Conservation (phyloP, 2,797 vertebrate genomes). For the Oreochromis grahami region DNA sequence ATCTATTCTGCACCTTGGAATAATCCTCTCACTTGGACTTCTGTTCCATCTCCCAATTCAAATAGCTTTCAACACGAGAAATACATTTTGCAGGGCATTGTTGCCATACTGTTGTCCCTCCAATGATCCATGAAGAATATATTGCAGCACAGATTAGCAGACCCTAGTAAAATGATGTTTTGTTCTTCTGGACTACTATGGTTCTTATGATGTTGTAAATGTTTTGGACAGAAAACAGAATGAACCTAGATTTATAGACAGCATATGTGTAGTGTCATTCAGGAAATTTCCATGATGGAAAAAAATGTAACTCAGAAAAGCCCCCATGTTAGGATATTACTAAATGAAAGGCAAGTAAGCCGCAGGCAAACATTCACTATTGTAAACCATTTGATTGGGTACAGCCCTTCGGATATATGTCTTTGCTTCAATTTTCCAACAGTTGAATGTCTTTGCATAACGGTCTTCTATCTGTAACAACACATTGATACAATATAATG, state of each 20-base stretch:
- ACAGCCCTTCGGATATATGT: neutral
- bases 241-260: conserved; percentile 1
- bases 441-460: neutral
- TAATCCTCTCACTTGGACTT: conserved; percentile 38
- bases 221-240: neutral
- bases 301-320: neutral
- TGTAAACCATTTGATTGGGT: neutral
- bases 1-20: conserved; percentile 33
- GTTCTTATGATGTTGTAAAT: neutral
- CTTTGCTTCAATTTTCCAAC: neutral
- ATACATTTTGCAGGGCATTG: neutral
- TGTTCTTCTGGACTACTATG: neutral
- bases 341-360: neutral
- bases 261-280: neutral
- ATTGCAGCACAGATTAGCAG: conserved; percentile 27
- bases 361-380: neutral
- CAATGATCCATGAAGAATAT: conserved; percentile 19
- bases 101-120: conserved; percentile 28
- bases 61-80: conserved; percentile 38
- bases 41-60: conserved; percentile 28
- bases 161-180: neutral
- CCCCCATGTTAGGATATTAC: neutral
- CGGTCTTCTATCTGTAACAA: neutral
- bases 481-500: neutral
- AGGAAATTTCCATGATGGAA: neutral